Conservation (phyloP, 2,113 vertebrate genomes). For the Cavia aperea region DNA sequence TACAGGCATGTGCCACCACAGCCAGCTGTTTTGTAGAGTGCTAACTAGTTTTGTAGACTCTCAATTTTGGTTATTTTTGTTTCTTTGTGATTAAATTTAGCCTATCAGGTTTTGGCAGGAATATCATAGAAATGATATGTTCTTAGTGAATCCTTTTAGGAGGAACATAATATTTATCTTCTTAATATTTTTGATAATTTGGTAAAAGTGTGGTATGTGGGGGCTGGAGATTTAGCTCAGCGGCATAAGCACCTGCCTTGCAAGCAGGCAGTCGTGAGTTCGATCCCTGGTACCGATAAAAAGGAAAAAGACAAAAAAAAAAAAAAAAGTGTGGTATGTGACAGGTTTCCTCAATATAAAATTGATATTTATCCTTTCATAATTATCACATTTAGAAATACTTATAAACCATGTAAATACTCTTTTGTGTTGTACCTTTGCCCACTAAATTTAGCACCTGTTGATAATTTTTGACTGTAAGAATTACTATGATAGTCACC, state of each 20-base stretch:
- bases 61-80: background rate
- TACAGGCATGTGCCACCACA: background rate
- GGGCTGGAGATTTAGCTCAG: no score
- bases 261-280: no score
- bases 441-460: background rate
- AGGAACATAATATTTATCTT: background rate
- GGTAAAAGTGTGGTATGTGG: background rate
- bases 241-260: no score
- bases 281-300: no score
- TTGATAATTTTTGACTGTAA: background rate
- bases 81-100: constrained; percentile 16
- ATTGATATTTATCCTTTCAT: background rate
- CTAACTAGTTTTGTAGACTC: background rate
- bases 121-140: background rate
- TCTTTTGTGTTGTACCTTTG: background rate
- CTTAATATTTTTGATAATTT: background rate
- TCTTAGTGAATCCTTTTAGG: background rate
- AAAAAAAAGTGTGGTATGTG: background rate
- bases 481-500: background rate
- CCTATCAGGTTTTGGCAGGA: background rate
- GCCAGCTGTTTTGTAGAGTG: background rate
- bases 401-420: background rate
- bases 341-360: background rate
- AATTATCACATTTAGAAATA: background rate
- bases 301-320: no score